Evolutionary conservation across 2,888 invertebrate genomes (phyloP), one percentile per base, ranked within the genome.

Genomic region (Eudasyphora cyanicolor): DNA sequence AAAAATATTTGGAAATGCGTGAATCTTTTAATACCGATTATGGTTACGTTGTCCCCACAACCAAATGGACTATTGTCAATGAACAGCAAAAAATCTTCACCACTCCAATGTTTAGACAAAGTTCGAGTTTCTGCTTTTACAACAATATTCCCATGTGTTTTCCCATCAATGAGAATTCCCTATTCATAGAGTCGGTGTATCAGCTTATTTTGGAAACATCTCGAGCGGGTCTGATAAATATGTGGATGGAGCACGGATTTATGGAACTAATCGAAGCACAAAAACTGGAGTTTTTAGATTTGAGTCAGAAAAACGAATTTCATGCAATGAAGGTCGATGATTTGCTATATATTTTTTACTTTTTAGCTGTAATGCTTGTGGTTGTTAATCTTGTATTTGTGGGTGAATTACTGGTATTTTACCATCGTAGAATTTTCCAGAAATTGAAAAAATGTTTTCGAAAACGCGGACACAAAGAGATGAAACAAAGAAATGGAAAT

Each of bases 21-120:
- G 90, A 90, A 6, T 83, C 88, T 0, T 85, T 89, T 7, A 85
- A 89, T 17, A 89, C 87, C 0, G 79, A 87, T 6, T 89, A 86
- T 51, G 89, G 87, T 0, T 91, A 88, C 29, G 82, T 88, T 82
- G 86, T 90, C 64, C 83, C 88, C 19, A 85, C 82, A 2, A 85
- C 86, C 0, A 88, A 89, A 51, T 90, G 90, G 90, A 64, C 79
- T 0, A 87, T 90, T 8, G 54, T 89, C 12, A 86, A 84, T 0
- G 89, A 89, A 19, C 91, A 90, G 70, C 91, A 91, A 29, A 87
- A 87, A 38, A 73, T 88, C 0, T 91, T 90, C n/a, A 87, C 86
- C 0, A 84, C 82, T 0, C 89, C 88, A 0, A 14, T 91, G 1
- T 91, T 91, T 71, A 88, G 88, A 0, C 76, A 85, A 76, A 86